phyloP scores from a whole-genome alignment of 2,113 vertebrate species.

The Zosterops borbonicus region DNA sequence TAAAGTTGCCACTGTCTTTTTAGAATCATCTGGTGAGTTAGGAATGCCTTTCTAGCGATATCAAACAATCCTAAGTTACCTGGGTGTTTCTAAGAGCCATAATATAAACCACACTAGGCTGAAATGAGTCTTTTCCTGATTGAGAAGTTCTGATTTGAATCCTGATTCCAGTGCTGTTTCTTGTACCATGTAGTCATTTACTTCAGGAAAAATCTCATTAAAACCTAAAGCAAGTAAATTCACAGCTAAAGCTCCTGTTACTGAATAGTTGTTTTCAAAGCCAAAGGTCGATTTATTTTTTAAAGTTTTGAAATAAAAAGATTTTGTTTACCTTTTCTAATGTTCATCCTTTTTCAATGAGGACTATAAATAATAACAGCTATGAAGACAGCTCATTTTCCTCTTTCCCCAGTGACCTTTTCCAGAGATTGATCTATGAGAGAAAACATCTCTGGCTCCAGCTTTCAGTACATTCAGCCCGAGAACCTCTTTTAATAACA shows the following conservation, averaged over 20 bases:
- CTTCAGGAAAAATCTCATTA: neutral
- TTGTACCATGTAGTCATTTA: fast-evolving
- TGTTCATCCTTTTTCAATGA: neutral
- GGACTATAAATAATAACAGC: neutral
- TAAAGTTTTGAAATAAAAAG: neutral
- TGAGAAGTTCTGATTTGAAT: neutral
- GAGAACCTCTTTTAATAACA: fast-evolving
- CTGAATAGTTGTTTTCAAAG: neutral
- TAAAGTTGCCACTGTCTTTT: neutral
- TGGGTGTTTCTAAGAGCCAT: neutral
- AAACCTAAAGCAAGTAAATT: neutral
- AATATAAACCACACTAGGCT: neutral
- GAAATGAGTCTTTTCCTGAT: neutral
- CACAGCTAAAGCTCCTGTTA: neutral
- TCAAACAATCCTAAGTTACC: neutral
- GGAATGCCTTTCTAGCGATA: neutral
- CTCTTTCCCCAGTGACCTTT: neutral
- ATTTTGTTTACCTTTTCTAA: neutral
- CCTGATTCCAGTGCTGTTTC: neutral
- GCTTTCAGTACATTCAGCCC: neutral
- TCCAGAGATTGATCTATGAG: neutral
- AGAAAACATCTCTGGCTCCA: neutral
- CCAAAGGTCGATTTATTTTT: neutral
- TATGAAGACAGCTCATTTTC: neutral
- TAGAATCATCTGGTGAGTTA: neutral